Evolutionary conservation across 2,888 invertebrate genomes (phyloP).

Genomic region (Eristalis arbustorum): DNA sequence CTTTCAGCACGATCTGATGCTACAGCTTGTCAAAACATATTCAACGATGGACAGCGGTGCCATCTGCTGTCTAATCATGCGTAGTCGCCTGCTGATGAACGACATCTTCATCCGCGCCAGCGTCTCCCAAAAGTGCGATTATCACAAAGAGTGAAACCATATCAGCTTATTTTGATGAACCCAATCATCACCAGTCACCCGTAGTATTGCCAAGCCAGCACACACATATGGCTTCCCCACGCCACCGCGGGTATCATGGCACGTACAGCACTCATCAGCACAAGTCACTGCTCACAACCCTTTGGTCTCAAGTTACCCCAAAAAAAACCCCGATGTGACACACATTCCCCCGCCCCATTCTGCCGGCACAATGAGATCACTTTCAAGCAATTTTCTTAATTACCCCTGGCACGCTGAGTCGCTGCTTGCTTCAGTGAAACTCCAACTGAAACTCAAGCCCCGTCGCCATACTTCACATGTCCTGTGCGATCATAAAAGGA

Average conservation of each 20-base stretch:
- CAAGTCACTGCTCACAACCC: background rate
- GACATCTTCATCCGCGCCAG: background rate
- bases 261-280: background rate
- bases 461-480: background rate
- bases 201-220: background rate
- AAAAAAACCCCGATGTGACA: slow-evolving; percentile 3
- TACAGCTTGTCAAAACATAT: too few relatives aligned
- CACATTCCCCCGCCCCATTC: background rate
- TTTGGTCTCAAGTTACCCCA: background rate
- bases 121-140: background rate
- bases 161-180: background rate
- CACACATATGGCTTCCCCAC: background rate
- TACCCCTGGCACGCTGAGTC: background rate
- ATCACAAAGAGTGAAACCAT: background rate
- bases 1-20: too few relatives aligned
- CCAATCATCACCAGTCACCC: background rate
- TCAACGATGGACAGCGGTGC: background rate
- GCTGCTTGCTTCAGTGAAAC: slow-evolving; percentile 7
- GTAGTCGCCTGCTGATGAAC: background rate
- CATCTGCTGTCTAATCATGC: background rate
- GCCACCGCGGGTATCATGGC: background rate
- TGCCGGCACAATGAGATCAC: slow-evolving; percentile 33
- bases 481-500: background rate
- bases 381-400: slow-evolving; percentile 40
- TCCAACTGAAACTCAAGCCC: background rate